phyloP scores from a whole-genome alignment of 2,888 invertebrate genomes.

The Ennomos fuscantarius region DNA sequence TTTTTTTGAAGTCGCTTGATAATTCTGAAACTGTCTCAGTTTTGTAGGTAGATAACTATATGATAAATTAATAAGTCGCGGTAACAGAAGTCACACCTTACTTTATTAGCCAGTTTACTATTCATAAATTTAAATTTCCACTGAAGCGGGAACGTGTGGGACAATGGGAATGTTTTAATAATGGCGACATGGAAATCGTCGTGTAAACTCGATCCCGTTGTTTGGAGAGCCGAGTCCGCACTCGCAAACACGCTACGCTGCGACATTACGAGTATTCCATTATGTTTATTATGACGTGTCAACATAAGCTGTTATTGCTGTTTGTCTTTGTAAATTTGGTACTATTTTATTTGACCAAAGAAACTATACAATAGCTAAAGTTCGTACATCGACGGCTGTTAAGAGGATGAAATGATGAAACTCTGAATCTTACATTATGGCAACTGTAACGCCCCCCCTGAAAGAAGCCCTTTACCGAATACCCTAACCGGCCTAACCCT shows the following conservation, averaged over 20 bases:
- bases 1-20: no score
- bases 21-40: neutral
- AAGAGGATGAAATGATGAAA: no score
- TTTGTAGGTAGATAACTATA: neutral
- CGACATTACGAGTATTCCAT: neutral
- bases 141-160: slow-evolving; percentile 13
- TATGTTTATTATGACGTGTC: neutral
- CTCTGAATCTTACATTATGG: no score
- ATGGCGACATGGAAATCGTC: slow-evolving; percentile 30
- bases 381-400: no score
- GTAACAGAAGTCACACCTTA: slow-evolving; percentile 20
- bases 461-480: no score
- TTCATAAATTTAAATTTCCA: slow-evolving; percentile 30
- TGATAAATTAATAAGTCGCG: slow-evolving; percentile 10
- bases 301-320: no score
- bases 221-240: slow-evolving; percentile 7
- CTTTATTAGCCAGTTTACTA: slow-evolving; percentile 24
- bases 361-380: no score
- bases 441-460: no score
- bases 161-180: slow-evolving; percentile 35
- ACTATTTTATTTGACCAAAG: no score
- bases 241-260: neutral
- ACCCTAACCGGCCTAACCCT: no score
- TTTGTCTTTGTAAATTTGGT: no score
- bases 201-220: slow-evolving; percentile 28